Percentiles rank a stretch among this genome's conserved stretches.
Evolutionary conservation across 2,888 invertebrate genomes (phyloP).

Genomic region (Cosmia pyralina): DNA sequence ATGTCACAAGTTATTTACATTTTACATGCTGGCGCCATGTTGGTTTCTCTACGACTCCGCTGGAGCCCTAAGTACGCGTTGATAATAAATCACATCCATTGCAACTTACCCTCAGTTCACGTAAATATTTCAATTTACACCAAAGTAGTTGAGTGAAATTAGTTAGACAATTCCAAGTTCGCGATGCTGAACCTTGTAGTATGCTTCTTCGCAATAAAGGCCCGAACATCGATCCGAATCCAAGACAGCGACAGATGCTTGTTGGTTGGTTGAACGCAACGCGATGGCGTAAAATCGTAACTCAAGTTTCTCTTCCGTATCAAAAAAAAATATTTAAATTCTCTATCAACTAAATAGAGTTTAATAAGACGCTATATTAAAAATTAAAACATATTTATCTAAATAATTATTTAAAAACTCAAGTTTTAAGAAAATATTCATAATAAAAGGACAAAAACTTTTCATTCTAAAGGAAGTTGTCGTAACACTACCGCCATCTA

Average conservation of each 20-base stretch:
- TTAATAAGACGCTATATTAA: slow-evolving; percentile 19
- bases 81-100: slow-evolving; percentile 69
- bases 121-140: slow-evolving; percentile 91
- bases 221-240: slow-evolving; percentile 93
- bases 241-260: slow-evolving; percentile 80
- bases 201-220: slow-evolving; percentile 91
- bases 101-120: slow-evolving; percentile 88
- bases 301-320: slow-evolving; percentile 68
- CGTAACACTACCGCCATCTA: slow-evolving; percentile 65
- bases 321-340: slow-evolving; percentile 47
- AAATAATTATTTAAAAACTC: slow-evolving; percentile 16
- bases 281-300: slow-evolving; percentile 74
- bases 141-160: slow-evolving; percentile 91
- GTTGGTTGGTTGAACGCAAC: slow-evolving; percentile 79
- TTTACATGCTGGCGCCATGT: slow-evolving; percentile 89
- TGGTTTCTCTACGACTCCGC: slow-evolving; percentile 81
- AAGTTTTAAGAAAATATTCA: slow-evolving; percentile 13
- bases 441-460: slow-evolving; percentile 57
- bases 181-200: slow-evolving; percentile 92
- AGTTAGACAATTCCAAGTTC: slow-evolving; percentile 92
- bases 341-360: slow-evolving; percentile 10
- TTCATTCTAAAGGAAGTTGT: slow-evolving; percentile 60
- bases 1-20: slow-evolving; percentile 88
- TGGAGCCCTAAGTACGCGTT: slow-evolving; percentile 82
- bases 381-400: slow-evolving; percentile 33